Evolutionary conservation across 2,888 invertebrate genomes (phyloP).

Genomic region (Adineta ricciae): DNA sequence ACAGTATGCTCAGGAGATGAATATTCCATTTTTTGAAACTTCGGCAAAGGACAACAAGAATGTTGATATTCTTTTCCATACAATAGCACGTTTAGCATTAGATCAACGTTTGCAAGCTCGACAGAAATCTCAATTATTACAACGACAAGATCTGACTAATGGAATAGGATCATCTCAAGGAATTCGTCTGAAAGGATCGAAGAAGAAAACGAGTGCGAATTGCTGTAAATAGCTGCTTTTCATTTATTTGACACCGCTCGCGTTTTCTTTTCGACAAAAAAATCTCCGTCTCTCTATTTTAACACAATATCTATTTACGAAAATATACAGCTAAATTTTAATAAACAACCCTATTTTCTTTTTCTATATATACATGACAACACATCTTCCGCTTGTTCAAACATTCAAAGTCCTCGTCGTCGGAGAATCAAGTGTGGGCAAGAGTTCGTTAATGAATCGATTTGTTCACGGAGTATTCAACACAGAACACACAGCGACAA

Average conservation of each 20-base stretch:
- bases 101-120: not conserved
- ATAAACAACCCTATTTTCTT: not conserved
- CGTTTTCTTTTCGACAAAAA: not conserved
- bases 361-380: not conserved
- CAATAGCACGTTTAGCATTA: not conserved
- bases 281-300: not conserved
- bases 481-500: slow-evolving; percentile 75
- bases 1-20: slow-evolving; percentile 91
- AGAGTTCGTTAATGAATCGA: slow-evolving; percentile 84
- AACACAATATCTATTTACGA: not conserved
- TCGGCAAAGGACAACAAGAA: slow-evolving; percentile 97
- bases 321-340: too few species aligned
- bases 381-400: not conserved
- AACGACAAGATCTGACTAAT: not conserved
- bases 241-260: not conserved
- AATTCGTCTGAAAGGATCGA: not conserved
- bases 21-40: slow-evolving; percentile 89
- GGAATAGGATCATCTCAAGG: not conserved
- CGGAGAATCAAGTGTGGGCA: slow-evolving; percentile 98
- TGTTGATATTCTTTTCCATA: slow-evolving; percentile 76
- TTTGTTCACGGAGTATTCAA: slow-evolving; percentile 92
- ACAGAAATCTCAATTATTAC: not conserved
- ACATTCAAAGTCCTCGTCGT: slow-evolving; percentile 92
- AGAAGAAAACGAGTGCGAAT: not conserved
- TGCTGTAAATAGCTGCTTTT: not conserved